phyloP scores from a whole-genome alignment of 2,797 vertebrate genomes.

The Prunella strophiata region DNA sequence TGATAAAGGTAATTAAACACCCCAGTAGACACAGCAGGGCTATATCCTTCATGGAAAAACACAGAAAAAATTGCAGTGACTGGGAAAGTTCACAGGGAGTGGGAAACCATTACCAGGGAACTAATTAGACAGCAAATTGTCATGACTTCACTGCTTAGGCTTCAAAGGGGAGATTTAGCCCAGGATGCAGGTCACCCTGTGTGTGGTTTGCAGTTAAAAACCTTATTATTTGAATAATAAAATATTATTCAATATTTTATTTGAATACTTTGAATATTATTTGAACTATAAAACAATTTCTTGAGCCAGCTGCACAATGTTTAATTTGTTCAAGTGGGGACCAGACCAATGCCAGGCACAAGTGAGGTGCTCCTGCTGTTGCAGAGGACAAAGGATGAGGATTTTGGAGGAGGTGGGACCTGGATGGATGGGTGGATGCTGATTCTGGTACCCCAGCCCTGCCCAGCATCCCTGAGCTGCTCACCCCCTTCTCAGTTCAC shows the following conservation, averaged over 20 bases:
- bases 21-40: not conserved
- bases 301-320: not conserved
- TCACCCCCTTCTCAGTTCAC: not conserved
- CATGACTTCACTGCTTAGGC: not conserved
- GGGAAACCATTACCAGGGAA: not conserved
- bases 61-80: not conserved
- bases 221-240: not conserved
- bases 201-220: not conserved
- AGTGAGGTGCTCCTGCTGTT: accelerated
- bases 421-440: not conserved
- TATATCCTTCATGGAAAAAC: not conserved
- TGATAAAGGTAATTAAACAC: not conserved
- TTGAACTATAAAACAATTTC: not conserved
- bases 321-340: not conserved
- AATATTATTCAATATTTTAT: too few species aligned
- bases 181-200: not conserved
- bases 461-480: not conserved
- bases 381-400: not conserved
- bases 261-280: not conserved
- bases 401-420: not conserved
- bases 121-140: not conserved
- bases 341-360: accelerated
- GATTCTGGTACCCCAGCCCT: not conserved
- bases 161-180: not conserved
- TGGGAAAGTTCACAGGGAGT: not conserved